Conservation (phyloP, 1,140 invertebrate species). For the Nymphalis io region DNA sequence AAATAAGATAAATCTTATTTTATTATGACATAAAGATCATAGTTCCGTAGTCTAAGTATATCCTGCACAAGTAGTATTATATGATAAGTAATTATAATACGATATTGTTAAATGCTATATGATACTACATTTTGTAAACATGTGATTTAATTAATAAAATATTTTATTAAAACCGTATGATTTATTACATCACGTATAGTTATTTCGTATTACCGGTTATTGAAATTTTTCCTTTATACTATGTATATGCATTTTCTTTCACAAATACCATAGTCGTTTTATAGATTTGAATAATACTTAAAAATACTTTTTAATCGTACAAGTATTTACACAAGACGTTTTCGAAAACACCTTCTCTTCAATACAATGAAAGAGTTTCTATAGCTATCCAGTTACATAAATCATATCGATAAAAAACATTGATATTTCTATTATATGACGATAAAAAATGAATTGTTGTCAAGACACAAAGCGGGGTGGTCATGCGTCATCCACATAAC, state of each 20-base stretch:
- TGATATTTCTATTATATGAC: conserved; percentile 69
- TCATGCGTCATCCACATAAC: conserved; percentile 75
- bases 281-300: background rate
- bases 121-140: conserved; percentile 45
- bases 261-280: no score
- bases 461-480: conserved; percentile 54
- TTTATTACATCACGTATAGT: background rate
- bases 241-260: no score
- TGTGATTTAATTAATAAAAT: conserved; percentile 48
- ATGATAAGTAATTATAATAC: conserved; percentile 19
- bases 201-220: no score
- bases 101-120: conserved; percentile 25
- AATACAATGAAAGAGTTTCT: conserved; percentile 27
- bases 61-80: background rate
- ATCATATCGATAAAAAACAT: conserved; percentile 55
- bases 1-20: conserved; percentile 10
- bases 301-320: background rate
- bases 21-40: conserved; percentile 1
- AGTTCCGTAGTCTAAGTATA: background rate
- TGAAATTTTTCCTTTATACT: no score
- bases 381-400: conserved; percentile 28
- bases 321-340: conserved; percentile 13
- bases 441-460: conserved; percentile 58
- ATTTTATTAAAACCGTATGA: conserved; percentile 39
- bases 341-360: conserved; percentile 17